These are phyloP conservation scores for Sebastes diaconus DNA, from an alignment of 2,797 vertebrate genomes.

Conservation along the genomic window DNA sequence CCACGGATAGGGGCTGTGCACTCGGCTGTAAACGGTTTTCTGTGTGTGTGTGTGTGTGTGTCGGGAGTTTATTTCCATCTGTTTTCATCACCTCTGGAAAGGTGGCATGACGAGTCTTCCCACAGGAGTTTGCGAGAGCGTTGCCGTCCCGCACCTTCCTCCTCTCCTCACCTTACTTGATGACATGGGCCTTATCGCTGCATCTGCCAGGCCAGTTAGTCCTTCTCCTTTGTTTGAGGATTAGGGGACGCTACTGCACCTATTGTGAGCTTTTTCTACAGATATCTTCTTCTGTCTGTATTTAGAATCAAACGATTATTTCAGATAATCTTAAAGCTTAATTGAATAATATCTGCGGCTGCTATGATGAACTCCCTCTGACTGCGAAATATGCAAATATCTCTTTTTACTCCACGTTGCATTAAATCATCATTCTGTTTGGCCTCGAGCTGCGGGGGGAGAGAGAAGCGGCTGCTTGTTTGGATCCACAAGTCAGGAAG, in stretches of 20 bases:
- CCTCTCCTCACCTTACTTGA: conserved; percentile 49
- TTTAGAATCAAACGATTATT: conserved; percentile 25
- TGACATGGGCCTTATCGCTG: conserved; percentile 64
- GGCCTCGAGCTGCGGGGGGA: conserved; percentile 12
- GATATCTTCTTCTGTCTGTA: not conserved
- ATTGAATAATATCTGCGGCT: conserved; percentile 22
- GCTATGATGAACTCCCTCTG: conserved; percentile 26
- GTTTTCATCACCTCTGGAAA: conserved; percentile 74
- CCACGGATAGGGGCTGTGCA: conserved; percentile 68
- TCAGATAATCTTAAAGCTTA: conserved; percentile 13
- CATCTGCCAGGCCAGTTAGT: conserved; percentile 56
- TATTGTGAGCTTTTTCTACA: conserved; percentile 4
- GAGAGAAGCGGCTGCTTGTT: conserved; percentile 8
- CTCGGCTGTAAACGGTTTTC: conserved; percentile 66
- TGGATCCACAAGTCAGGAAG: conserved; percentile 12
- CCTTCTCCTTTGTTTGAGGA: conserved; percentile 54
- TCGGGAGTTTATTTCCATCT: conserved; percentile 57
- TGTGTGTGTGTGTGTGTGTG: conserved; percentile 15
- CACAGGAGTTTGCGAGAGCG: conserved; percentile 60
- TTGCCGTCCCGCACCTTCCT: conserved; percentile 48
- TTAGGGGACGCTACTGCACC: conserved; percentile 37
- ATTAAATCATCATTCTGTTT: conserved; percentile 43
- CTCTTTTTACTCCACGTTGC: conserved; percentile 20
- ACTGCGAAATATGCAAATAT: conserved; percentile 57
- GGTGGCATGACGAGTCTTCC: conserved; percentile 71